These are phyloP conservation scores for Poeciliopsis gracilis DNA, from an alignment of 2,797 vertebrate species.

Conservation along the genomic window DNA sequence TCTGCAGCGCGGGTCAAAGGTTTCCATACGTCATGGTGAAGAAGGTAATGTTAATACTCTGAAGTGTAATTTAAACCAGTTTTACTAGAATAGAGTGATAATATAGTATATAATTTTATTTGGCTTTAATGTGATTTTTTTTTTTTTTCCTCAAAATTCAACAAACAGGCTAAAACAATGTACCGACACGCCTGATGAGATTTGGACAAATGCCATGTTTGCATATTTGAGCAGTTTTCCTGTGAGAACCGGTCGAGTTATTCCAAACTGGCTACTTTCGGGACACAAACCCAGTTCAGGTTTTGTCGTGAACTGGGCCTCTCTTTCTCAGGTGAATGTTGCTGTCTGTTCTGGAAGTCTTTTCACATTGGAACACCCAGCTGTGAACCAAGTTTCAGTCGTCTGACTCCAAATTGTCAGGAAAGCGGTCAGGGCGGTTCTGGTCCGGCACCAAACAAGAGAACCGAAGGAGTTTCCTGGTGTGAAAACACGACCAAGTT, in stretches of 20 bases:
- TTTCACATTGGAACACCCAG: background rate
- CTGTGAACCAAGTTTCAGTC: background rate
- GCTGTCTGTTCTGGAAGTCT: background rate
- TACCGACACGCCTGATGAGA: background rate
- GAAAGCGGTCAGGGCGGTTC: background rate
- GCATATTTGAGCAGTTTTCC: background rate
- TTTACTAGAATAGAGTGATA: background rate
- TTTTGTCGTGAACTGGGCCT: background rate
- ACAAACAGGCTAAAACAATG: background rate
- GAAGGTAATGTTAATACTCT: background rate
- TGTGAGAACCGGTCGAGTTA: background rate
- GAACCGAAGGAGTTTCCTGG: too few relatives aligned
- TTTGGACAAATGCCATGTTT: background rate
- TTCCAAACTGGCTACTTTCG: background rate
- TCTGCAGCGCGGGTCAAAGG: slow-evolving; percentile 13
- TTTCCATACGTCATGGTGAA: too few relatives aligned
- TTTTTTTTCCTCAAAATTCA: background rate
- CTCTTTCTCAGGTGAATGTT: background rate
- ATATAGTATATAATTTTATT: background rate
- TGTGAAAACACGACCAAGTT: background rate
- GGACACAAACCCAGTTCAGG: background rate
- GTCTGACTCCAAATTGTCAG: background rate
- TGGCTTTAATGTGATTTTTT: background rate
- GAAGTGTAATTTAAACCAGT: background rate
- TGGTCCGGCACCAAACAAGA: too few relatives aligned